phyloP scores from a whole-genome alignment of 2,797 vertebrate species.

The Tragelaphus oryx region DNA sequence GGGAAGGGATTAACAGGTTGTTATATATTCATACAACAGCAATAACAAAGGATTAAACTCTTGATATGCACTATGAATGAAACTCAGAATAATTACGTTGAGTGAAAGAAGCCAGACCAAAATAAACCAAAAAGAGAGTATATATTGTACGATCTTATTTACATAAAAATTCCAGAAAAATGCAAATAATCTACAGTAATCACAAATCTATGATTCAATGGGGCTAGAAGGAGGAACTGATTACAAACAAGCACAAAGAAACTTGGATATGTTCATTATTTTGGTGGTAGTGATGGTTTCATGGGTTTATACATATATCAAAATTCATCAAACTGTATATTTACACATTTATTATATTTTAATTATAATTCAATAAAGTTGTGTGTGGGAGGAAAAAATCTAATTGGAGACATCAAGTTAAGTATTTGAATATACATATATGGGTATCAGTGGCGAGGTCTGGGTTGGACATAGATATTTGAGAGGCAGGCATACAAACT shows the following conservation, averaged over 20 bases:
- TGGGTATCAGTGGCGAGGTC: background rate
- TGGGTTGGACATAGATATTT: background rate
- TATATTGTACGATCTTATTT: background rate
- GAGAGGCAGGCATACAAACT: background rate
- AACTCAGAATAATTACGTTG: background rate
- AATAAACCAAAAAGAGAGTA: background rate
- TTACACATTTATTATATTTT: background rate
- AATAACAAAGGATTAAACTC: background rate
- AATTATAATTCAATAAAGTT: background rate
- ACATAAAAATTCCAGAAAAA: background rate
- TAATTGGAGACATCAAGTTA: background rate
- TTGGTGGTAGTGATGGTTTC: background rate
- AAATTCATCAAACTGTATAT: background rate
- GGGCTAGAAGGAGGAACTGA: background rate
- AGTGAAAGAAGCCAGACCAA: background rate
- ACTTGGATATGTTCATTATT: background rate
- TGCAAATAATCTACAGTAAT: background rate
- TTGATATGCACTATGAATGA: background rate
- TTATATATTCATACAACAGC: background rate
- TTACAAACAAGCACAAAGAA: background rate
- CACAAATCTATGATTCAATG: background rate
- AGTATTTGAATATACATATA: background rate
- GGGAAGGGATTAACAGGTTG: background rate
- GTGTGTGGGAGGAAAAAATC: background rate
- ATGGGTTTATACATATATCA: background rate